phyloP scores from a whole-genome alignment of 35 echinoderm and acorn worm genomes.

The Anneissia japonica region DNA sequence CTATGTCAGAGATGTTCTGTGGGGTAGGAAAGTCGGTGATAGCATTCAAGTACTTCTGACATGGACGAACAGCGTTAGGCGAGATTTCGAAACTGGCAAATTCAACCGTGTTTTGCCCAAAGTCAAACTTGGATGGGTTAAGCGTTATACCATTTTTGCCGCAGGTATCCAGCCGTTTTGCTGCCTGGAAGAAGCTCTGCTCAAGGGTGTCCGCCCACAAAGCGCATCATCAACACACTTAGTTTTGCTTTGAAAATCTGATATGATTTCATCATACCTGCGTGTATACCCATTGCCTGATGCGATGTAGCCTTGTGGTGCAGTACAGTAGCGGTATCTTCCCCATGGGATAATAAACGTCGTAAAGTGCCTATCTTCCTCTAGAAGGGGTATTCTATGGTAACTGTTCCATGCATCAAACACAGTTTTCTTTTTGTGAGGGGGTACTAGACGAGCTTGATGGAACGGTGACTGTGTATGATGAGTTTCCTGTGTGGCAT shows the following conservation, averaged over 20 bases:
- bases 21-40: slow-evolving; percentile 22
- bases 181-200: neutral
- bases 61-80: neutral
- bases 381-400: slow-evolving; percentile 12
- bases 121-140: slow-evolving; percentile 1
- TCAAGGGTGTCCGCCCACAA: slow-evolving; percentile 21
- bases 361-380: neutral
- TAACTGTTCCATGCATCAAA: slow-evolving; percentile 32
- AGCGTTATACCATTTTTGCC: neutral
- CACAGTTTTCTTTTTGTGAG: slow-evolving; percentile 10
- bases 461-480: slow-evolving; percentile 33
- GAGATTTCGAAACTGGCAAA: slow-evolving; percentile 27
- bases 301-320: slow-evolving; percentile 29
- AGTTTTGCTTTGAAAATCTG: slow-evolving; percentile 1
- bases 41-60: neutral
- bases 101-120: neutral
- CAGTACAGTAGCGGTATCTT: slow-evolving; percentile 17
- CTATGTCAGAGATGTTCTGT: slow-evolving; percentile 2
- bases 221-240: slow-evolving; percentile 31
- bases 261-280: neutral
- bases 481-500: slow-evolving; percentile 22
- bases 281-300: slow-evolving; percentile 19
- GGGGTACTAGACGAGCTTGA: neutral
- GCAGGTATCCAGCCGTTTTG: slow-evolving; percentile 14
- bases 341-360: slow-evolving; percentile 33